phyloP scores from a whole-genome alignment of 2,113 vertebrate genomes.

The Microcebus griseorufus region DNA sequence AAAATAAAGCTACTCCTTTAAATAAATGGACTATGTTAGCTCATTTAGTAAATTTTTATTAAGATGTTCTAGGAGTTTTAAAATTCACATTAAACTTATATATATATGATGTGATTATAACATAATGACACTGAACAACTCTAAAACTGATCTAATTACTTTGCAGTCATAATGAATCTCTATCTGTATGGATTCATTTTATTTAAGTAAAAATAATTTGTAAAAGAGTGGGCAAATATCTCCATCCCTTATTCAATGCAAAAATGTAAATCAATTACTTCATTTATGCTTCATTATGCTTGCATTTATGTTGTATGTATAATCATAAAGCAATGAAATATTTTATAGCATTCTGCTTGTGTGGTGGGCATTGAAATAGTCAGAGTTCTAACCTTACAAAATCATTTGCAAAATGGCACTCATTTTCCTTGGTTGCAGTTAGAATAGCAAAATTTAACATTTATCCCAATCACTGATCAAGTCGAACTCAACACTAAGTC shows the following conservation, averaged over 20 bases:
- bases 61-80: background rate
- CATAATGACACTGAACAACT: background rate
- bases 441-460: slow-evolving; percentile 67
- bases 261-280: background rate
- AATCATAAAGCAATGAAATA: background rate
- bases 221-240: background rate
- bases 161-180: background rate
- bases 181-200: background rate
- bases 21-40: background rate
- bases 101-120: background rate
- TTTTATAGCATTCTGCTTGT: background rate
- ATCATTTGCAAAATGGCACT: slow-evolving; percentile 44
- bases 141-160: background rate
- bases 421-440: slow-evolving; percentile 70
- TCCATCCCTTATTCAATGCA: background rate
- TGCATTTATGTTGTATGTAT: background rate
- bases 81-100: slow-evolving; percentile 9
- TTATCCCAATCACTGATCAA: slow-evolving; percentile 70
- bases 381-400: slow-evolving; percentile 13
- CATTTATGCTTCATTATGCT: background rate
- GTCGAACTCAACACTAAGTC: slow-evolving; percentile 57
- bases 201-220: background rate
- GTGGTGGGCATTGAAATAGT: background rate
- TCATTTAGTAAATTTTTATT: background rate
- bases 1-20: slow-evolving; percentile 22